Percentiles rank a stretch among this genome's conserved stretches.
These are phyloP conservation scores for Carcina quercana DNA, from an alignment of 2,888 invertebrate species.

Conservation along the genomic window DNA sequence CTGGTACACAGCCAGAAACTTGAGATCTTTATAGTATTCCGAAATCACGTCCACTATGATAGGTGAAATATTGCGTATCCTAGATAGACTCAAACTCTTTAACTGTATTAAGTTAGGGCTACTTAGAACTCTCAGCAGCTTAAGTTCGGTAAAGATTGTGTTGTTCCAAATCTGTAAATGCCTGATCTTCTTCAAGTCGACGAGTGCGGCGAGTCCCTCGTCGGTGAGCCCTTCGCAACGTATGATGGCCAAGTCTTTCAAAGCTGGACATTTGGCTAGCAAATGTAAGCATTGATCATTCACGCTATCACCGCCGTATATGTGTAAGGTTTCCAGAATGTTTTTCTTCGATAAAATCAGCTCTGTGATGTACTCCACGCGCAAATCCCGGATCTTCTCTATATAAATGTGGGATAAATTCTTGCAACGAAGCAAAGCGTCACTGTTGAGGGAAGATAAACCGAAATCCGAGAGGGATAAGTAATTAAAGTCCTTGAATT, in stretches of 20 bases:
- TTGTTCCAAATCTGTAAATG: conserved; percentile 66
- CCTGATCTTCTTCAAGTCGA: conserved; percentile 35
- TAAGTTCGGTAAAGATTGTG: conserved; percentile 43
- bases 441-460: conserved; percentile 42
- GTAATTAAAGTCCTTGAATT: conserved; percentile 43
- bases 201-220: conserved; percentile 38
- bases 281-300: conserved; percentile 45
- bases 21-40: conserved; percentile 52
- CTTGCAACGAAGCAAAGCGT: conserved; percentile 42
- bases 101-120: conserved; percentile 38
- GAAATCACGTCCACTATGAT: conserved; percentile 54
- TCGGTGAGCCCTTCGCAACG: conserved; percentile 59
- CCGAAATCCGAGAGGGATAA: conserved; percentile 60
- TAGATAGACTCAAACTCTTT: conserved; percentile 55
- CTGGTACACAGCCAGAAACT: conserved; percentile 58
- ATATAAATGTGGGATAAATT: conserved; percentile 52
- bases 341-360: conserved; percentile 42
- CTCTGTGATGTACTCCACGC: conserved; percentile 38
- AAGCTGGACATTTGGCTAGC: conserved; percentile 41
- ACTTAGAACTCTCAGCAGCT: conserved; percentile 41
- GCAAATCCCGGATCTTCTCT: conserved; percentile 53
- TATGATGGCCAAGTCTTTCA: conserved; percentile 54
- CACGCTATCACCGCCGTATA: conserved; percentile 54
- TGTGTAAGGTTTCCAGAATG: conserved; percentile 43
- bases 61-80: conserved; percentile 51